A percentile compares a stretch with the other conserved stretches of the same genome.
Conservation (phyloP, 2,113 vertebrate genomes). For the Otus sunia region DNA sequence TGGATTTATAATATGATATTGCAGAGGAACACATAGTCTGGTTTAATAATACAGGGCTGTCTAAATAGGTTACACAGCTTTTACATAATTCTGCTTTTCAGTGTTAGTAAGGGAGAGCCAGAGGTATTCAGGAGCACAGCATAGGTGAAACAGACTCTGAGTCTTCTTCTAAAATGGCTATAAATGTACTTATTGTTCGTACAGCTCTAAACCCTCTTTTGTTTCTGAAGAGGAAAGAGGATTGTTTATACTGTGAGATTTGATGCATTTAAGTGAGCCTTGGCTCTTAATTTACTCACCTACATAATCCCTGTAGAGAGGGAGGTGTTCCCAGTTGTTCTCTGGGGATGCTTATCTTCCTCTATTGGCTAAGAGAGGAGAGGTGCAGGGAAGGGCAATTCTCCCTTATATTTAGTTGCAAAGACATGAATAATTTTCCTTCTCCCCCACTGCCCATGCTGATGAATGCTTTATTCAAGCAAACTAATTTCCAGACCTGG, state of each 20-base stretch:
- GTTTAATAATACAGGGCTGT: neutral
- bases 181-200: neutral
- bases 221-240: neutral
- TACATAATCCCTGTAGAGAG: neutral
- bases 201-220: neutral
- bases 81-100: neutral
- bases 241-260: neutral
- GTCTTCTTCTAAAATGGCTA: neutral
- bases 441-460: neutral
- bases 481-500: neutral
- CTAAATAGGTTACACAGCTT: neutral
- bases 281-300: neutral
- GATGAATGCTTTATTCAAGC: neutral
- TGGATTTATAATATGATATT: neutral
- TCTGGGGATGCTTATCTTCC: neutral
- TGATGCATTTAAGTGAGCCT: neutral
- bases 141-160: neutral
- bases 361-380: neutral
- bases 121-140: neutral
- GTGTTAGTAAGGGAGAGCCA: neutral
- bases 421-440: neutral
- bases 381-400: neutral
- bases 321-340: neutral
- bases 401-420: neutral
- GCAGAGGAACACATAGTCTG: neutral